phyloP scores from a whole-genome alignment of 1,140 invertebrate species.

The Planococcus citri region DNA sequence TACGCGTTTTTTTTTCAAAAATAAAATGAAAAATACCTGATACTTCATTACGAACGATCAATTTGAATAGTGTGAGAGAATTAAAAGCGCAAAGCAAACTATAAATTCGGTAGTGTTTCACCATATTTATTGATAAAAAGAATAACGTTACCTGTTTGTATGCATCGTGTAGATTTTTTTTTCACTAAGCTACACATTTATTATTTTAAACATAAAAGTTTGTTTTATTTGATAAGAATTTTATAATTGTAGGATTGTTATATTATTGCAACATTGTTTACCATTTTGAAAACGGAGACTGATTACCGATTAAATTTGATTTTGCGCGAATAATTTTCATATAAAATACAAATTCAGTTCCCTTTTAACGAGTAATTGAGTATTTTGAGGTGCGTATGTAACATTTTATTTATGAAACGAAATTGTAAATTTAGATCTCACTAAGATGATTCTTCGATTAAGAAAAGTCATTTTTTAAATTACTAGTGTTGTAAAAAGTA shows the following conservation, averaged over 20 bases:
- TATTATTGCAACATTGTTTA: not conserved
- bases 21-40: not conserved
- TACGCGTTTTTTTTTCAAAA: not conserved
- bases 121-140: not conserved
- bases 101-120: not conserved
- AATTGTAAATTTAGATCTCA: not conserved
- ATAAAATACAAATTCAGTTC: too few species aligned
- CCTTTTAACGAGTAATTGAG: too few species aligned
- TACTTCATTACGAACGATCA: not conserved
- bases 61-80: not conserved
- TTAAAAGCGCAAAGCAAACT: not conserved
- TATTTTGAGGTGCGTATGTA: not conserved
- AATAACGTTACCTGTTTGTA: not conserved
- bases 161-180: not conserved
- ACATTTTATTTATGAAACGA: too few species aligned
- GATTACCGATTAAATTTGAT: conserved; percentile 12
- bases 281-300: conserved; percentile 16
- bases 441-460: not conserved
- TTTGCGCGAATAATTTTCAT: not conserved
- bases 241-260: not conserved
- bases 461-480: not conserved
- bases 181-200: not conserved
- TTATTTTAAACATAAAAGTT: not conserved
- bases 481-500: too few species aligned
- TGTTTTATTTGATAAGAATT: conserved; percentile 5